Conservation (phyloP, 2,888 invertebrate genomes). For the Yponomeuta sedellus region DNA sequence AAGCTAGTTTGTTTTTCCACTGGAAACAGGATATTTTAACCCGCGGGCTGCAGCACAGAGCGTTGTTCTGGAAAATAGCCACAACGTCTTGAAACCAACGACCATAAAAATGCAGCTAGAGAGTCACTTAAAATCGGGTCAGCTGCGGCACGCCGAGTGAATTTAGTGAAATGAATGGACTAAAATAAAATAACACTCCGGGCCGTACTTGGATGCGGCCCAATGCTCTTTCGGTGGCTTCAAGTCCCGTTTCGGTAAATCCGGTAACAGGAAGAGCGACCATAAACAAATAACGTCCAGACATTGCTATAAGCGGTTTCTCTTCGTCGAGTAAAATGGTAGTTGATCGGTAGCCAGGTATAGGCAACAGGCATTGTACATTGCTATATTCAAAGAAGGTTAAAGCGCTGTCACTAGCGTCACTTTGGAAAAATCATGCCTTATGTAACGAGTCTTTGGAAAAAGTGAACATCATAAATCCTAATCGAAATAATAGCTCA, state of each 20-base stretch:
- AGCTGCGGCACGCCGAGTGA: slow-evolving; percentile 32
- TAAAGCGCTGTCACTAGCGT: no score
- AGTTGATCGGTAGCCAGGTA: no score
- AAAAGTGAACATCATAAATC: no score
- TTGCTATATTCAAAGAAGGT: no score
- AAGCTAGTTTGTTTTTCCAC: slow-evolving; percentile 1
- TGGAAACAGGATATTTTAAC: slow-evolving; percentile 10
- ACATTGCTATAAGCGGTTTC: neutral
- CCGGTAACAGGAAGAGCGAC: neutral
- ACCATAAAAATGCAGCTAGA: slow-evolving; percentile 42
- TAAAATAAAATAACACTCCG: slow-evolving; percentile 24
- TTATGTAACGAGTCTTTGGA: no score
- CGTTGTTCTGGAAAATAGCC: slow-evolving; percentile 47
- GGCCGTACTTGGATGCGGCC: slow-evolving; percentile 40
- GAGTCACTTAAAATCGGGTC: slow-evolving; percentile 36
- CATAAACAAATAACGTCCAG: neutral
- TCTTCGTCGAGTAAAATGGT: no score
- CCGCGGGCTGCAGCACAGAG: slow-evolving; percentile 17
- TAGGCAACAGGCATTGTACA: no score
- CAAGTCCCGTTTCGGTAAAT: neutral
- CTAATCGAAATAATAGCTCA: no score
- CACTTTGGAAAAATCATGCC: no score
- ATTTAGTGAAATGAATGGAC: slow-evolving; percentile 38
- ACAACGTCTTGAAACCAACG: slow-evolving; percentile 38
- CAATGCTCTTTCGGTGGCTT: slow-evolving; percentile 28